Percentiles rank a stretch among this genome's conserved stretches.
Evolutionary conservation across 2,888 invertebrate species (phyloP).

Genomic region (Apotomis turbidana): DNA sequence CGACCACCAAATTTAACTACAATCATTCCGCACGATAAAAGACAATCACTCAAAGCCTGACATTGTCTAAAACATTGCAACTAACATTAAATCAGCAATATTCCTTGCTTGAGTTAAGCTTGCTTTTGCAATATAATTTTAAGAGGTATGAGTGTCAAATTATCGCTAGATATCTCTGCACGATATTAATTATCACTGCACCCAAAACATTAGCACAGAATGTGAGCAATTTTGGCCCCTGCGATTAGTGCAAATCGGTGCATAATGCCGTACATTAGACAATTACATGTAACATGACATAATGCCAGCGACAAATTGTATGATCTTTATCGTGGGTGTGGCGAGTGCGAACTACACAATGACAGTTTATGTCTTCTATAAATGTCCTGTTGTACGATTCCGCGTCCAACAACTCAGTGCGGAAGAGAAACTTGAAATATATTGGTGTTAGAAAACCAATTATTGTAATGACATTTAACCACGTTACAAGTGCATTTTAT

Average conservation of each 20-base stretch:
- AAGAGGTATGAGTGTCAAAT: background rate
- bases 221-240: conserved; percentile 27
- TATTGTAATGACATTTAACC: background rate
- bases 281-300: conserved; percentile 39
- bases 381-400: background rate
- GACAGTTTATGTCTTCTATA: conserved; percentile 4
- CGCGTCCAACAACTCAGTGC: background rate
- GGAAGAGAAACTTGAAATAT: background rate
- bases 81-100: background rate
- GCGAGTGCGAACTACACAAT: background rate
- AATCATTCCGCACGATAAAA: too few relatives aligned
- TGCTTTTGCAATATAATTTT: background rate
- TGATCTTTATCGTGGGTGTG: conserved; percentile 34
- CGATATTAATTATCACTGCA: conserved; percentile 34
- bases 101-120: background rate
- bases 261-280: conserved; percentile 35
- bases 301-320: conserved; percentile 38
- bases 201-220: conserved; percentile 32
- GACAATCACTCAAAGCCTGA: conserved; percentile 29
- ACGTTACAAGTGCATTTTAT: too few relatives aligned
- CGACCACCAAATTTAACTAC: conserved; percentile 8
- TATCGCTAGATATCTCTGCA: conserved; percentile 25
- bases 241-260: conserved; percentile 29
- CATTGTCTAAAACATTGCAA: conserved; percentile 27
- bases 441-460: background rate